Evolutionary conservation across 2,797 vertebrate genomes (phyloP).

Genomic region (Macroramphosus scolopax): DNA sequence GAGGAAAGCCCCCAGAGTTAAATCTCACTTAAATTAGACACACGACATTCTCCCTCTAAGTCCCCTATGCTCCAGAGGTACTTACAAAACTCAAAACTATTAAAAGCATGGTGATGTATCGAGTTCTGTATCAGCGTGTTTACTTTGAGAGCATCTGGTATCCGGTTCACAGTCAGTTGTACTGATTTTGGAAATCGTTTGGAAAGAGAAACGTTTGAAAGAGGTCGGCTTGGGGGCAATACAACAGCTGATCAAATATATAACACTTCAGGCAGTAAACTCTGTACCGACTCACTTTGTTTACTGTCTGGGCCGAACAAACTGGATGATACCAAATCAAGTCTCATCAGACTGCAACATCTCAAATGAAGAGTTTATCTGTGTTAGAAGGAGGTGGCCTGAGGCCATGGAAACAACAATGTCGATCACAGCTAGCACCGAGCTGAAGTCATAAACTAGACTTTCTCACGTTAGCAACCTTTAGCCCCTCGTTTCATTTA

Average conservation of each 20-base stretch:
- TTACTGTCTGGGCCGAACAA: background rate
- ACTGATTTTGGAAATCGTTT: constrained; percentile 16
- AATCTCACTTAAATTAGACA: too few relatives aligned
- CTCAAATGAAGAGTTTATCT: background rate
- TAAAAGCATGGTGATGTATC: too few relatives aligned
- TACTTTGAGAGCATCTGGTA: background rate
- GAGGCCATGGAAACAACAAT: background rate
- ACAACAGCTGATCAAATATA: constrained; percentile 37
- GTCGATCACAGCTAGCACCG: too few relatives aligned
- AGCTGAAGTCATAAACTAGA: constrained; percentile 20
- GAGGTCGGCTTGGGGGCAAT: constrained; percentile 25
- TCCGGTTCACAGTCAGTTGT: constrained; percentile 4
- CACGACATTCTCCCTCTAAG: too few relatives aligned
- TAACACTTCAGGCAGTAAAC: constrained; percentile 2
- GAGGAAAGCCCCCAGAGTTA: background rate
- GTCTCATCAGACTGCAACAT: too few relatives aligned
- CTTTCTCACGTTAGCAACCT: background rate
- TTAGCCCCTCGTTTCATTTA: background rate
- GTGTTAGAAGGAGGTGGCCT: background rate
- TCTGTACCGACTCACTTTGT: too few relatives aligned
- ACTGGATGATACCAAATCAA: background rate
- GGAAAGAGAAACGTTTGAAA: constrained; percentile 9
- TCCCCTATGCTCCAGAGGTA: background rate
- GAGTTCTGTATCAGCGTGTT: background rate
- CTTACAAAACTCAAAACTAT: background rate